Base-by-base conservation (phyloP, 2,888 invertebrate species). In the Loripinus fragilis region DNA sequence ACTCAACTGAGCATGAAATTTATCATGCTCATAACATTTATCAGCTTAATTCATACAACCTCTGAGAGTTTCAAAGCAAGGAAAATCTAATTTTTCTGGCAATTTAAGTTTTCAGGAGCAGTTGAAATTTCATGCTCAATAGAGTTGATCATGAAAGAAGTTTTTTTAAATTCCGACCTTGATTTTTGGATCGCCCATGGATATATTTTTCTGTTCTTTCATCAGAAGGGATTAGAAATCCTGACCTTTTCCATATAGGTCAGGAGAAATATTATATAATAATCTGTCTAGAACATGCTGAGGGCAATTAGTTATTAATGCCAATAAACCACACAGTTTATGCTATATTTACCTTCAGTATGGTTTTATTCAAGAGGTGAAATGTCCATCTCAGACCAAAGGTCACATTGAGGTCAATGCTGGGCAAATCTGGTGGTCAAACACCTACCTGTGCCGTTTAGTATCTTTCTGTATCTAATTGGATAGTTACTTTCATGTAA, bases 341-440 rank as follows among this genome's bases (percentile, higher is more conserved):
- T 60, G 60, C 60, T 33, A 60, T 60, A 60, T 60, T 33, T 60
- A 60, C 60, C 60, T 33, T 33, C 7, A 17, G 28, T 60, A 60
- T 60, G 60, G 60, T 30, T 60, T 60, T 60, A 60, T 60, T 60
- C 60, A 60, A 33, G 60, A 60, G 60, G 60, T 60, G 60, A 60
- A 60, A 60, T 60, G 60, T 60, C 60, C 60, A 60, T 60, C 60
- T 60, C 60, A 60, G 60, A 60, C 60, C 60, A 33, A 33, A 33
- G 60, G 60, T 60, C 60, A 60, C 28, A 20, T 2, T 17, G 60
- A 60, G 60, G 60, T 60, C 33, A 60, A 30, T 5, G 7, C 60
- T 60, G 60, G 60, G 60, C 60, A 60, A 17, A 60, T 55, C 60
- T 60, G 15, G 33, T 60, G 60, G 60, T 60, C 60, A 60, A 33